Conservation (phyloP, 2,888 invertebrate genomes). For the Podotricha telesiphe region DNA sequence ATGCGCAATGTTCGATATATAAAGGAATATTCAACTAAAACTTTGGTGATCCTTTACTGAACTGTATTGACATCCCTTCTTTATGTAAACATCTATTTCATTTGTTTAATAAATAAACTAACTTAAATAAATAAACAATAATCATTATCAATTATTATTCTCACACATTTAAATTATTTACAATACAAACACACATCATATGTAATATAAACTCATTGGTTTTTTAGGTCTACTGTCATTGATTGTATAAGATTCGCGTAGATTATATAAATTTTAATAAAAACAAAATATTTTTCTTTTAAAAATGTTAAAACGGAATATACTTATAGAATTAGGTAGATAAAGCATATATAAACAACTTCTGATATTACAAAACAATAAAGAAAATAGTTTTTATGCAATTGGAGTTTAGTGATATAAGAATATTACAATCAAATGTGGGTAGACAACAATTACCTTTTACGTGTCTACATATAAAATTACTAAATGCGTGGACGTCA, state of each 20-base stretch:
- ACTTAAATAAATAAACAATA: conserved; percentile 15
- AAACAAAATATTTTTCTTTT: not conserved
- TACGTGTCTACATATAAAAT: conserved; percentile 14
- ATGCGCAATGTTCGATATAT: conserved; percentile 30
- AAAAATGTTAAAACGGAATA: not conserved
- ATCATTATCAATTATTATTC: conserved; percentile 19
- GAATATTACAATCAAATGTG: conserved; percentile 42
- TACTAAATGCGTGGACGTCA: conserved; percentile 66
- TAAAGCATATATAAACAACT: not conserved
- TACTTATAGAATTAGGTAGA: not conserved
- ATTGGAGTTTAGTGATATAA: not conserved
- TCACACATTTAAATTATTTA: not conserved
- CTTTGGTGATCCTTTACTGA: not conserved
- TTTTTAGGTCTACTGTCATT: conserved; percentile 11
- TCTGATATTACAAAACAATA: not conserved
- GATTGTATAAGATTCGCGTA: not conserved
- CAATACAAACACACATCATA: conserved; percentile 3
- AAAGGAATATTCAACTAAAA: conserved; percentile 28
- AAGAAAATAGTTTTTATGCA: not conserved
- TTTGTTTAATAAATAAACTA: conserved; percentile 8
- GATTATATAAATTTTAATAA: not conserved
- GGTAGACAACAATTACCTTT: conserved; percentile 51
- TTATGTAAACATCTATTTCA: not conserved
- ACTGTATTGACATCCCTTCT: conserved; percentile 6
- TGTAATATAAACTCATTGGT: not conserved